Base-by-base conservation (phyloP, 23 tunicate species). In the Aplidium turbinatum region DNA sequence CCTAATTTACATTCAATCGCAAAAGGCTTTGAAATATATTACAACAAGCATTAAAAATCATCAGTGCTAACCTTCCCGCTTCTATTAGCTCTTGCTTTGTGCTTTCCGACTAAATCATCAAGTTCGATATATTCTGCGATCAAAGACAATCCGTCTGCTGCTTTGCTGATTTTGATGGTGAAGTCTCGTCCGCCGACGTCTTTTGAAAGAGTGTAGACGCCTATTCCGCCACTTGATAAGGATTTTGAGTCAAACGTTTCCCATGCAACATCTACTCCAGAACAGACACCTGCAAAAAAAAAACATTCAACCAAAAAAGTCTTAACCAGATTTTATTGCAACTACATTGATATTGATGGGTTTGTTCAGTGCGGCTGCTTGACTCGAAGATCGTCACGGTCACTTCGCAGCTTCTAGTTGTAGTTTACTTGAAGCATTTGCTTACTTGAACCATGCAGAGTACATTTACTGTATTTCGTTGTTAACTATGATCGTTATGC, bases 241-340 rank as follows among this genome's bases (percentile, higher is more conserved):
- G 63, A 47, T 22, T 57, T 64, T 2, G 57, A 63, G 50, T 91
- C 91, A 54, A 91, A 91, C 3, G 87, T 91, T 61, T 69, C 79
- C 97, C 97, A 91, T 9, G 70, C 53, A 18, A 75, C 32, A 38
- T 76, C 82, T n/a, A 91, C 52, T 51, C 97, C 97, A 58, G 46
- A 31, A 68, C 97, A 91, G n/a, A 86, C 20, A 39, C 97, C 97
- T 91, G 16, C 30, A 23, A 38, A 31, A 55, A 36, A 51, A 23
- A 35, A 7, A 29, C 13, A 75, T n/a, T n/a, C n/a, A n/a, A n/a
- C n/a, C n/a, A n/a, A n/a, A n/a, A n/a, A n/a, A n/a, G n/a, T n/a
- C n/a, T n/a, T n/a, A n/a, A n/a, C n/a, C n/a, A n/a, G n/a, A n/a
- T n/a, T n/a, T n/a, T n/a, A n/a, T n/a, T n/a, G n/a, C n/a, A n/a